A percentile compares a stretch with the other conserved stretches of the same genome.
Evolutionary conservation across 1,140 invertebrate genomes (phyloP).

Genomic region (Alviniconcha marisindica): DNA sequence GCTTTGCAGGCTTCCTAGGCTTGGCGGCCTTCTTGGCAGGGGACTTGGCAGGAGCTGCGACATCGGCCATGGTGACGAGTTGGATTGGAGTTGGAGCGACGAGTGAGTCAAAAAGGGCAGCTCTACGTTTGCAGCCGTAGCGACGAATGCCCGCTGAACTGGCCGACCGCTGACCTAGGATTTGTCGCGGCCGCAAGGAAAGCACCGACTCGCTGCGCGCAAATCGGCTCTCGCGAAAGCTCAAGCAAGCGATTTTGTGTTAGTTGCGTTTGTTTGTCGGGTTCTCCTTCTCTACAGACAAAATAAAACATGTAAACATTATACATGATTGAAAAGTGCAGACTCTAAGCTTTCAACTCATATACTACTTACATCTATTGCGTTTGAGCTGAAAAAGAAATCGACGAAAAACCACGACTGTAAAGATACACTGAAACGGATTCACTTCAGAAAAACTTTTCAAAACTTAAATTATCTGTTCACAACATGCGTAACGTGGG

Average conservation of each 20-base stretch:
- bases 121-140: no score
- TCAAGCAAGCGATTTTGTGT: background rate
- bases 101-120: no score
- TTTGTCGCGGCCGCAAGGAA: background rate
- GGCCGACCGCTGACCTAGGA: background rate
- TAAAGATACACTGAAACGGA: background rate
- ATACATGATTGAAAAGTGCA: background rate
- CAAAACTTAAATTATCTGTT: no score
- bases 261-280: background rate
- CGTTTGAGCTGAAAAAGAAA: background rate
- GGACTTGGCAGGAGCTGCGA: constrained; percentile 31
- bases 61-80: constrained; percentile 21
- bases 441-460: background rate
- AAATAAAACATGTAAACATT: background rate
- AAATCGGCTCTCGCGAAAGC: background rate
- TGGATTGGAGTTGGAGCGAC: background rate
- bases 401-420: background rate
- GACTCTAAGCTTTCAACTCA: background rate
- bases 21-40: constrained; percentile 31
- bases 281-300: background rate
- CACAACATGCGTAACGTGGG: no score
- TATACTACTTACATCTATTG: background rate
- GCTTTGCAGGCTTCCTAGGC: constrained; percentile 44
- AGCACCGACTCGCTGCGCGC: background rate
- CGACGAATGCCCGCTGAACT: background rate